phyloP scores from a whole-genome alignment of 1,140 invertebrate species.

The Homarus americanus region DNA sequence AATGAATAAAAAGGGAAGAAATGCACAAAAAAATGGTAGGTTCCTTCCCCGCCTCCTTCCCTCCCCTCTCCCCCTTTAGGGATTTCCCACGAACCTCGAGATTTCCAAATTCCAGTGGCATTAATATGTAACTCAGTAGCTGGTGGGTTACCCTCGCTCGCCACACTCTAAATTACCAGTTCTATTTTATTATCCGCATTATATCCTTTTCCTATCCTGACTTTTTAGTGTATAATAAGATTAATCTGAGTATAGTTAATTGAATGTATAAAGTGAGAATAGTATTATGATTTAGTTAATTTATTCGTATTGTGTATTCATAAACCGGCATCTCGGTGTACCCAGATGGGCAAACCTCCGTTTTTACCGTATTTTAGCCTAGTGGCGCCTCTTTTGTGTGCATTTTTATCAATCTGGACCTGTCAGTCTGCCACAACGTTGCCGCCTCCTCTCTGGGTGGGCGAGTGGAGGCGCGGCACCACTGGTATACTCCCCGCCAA shows the following conservation, averaged over 20 bases:
- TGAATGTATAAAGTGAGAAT: too few species aligned
- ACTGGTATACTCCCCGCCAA: background rate
- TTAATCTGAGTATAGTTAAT: too few species aligned
- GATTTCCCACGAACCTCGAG: slow-evolving; percentile 52
- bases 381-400: slow-evolving; percentile 43
- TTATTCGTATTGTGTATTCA: too few species aligned
- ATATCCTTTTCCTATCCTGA: too few species aligned
- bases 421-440: slow-evolving; percentile 44
- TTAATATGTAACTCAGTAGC: slow-evolving; percentile 61
- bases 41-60: slow-evolving; percentile 13
- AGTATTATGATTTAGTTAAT: too few species aligned
- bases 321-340: background rate
- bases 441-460: slow-evolving; percentile 9
- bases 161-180: background rate
- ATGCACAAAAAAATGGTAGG: slow-evolving; percentile 20
- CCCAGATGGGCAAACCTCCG: slow-evolving; percentile 28
- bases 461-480: background rate
- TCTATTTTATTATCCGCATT: too few species aligned
- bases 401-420: slow-evolving; percentile 66
- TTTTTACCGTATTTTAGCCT: slow-evolving; percentile 31
- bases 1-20: slow-evolving; percentile 35
- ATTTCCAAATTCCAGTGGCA: slow-evolving; percentile 60
- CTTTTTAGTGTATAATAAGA: too few species aligned
- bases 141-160: background rate
- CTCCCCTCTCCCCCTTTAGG: background rate